Conservation (phyloP, 2,797 vertebrate genomes). For the Artibeus jamaicensis region DNA sequence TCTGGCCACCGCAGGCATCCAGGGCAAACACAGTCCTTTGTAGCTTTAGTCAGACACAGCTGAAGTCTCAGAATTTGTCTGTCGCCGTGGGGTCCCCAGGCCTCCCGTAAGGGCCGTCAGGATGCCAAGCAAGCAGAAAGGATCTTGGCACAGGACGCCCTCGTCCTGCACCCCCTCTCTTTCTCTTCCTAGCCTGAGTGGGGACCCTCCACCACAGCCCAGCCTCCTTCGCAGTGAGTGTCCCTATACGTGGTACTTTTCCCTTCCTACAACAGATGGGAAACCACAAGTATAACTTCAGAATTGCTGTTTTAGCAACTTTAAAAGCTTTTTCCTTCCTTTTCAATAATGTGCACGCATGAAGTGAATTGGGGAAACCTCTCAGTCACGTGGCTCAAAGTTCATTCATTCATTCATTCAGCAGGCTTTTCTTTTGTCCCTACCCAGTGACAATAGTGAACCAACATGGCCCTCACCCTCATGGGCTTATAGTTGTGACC, state of each 20-base stretch:
- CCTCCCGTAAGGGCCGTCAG: neutral
- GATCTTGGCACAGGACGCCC: neutral
- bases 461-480: neutral
- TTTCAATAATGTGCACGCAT: neutral
- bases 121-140: neutral
- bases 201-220: neutral
- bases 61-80: rapidly evolving
- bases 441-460: neutral
- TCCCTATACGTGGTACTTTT: neutral
- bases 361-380: neutral
- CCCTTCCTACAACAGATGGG: too few species aligned
- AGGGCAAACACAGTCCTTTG: neutral
- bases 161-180: too few species aligned
- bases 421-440: neutral
- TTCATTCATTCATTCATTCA: neutral
- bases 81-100: neutral
- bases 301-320: neutral
- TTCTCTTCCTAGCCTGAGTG: neutral
- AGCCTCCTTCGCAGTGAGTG: neutral
- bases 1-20: too few species aligned
- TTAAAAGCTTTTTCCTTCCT: neutral
- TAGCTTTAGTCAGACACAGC: neutral
- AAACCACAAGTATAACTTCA: neutral
- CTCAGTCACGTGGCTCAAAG: neutral
- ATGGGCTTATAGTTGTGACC: neutral